Percentiles rank a stretch among this genome's conserved stretches.
Evolutionary conservation across 1,140 invertebrate species (phyloP).

Genomic region (Matsumurasca onukii): DNA sequence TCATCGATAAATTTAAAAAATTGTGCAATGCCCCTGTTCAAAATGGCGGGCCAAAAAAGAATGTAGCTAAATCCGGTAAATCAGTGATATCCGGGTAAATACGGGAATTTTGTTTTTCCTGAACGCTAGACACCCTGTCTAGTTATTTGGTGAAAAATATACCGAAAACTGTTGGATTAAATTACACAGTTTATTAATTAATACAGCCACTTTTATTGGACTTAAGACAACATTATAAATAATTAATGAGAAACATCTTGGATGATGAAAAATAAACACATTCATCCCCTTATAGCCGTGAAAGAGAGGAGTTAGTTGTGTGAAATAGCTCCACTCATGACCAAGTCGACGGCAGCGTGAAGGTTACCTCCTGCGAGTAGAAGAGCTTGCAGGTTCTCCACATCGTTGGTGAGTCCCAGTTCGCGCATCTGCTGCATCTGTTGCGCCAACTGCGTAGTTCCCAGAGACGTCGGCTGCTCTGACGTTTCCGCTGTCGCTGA

Average conservation of each 20-base stretch:
- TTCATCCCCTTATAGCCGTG: neutral
- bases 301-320: neutral
- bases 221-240: too few species aligned
- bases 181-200: too few species aligned
- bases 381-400: slow-evolving; percentile 80
- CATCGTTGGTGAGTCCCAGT: slow-evolving; percentile 85
- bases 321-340: slow-evolving; percentile 55
- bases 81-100: too few species aligned
- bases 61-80: too few species aligned
- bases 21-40: too few species aligned
- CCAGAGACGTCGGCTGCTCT: neutral
- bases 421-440: slow-evolving; percentile 83
- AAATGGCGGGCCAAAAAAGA: too few species aligned
- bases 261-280: neutral
- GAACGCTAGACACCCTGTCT: too few species aligned
- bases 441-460: slow-evolving; percentile 39
- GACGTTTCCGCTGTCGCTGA: neutral
- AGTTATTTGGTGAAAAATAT: too few species aligned
- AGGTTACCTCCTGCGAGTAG: slow-evolving; percentile 81
- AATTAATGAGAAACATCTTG: neutral
- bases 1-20: too few species aligned
- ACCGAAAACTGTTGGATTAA: too few species aligned
- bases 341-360: slow-evolving; percentile 81
- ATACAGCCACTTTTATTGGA: too few species aligned
- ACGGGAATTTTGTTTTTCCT: too few species aligned